Conservation (phyloP, 2,113 vertebrate species). For the Grus americana region DNA sequence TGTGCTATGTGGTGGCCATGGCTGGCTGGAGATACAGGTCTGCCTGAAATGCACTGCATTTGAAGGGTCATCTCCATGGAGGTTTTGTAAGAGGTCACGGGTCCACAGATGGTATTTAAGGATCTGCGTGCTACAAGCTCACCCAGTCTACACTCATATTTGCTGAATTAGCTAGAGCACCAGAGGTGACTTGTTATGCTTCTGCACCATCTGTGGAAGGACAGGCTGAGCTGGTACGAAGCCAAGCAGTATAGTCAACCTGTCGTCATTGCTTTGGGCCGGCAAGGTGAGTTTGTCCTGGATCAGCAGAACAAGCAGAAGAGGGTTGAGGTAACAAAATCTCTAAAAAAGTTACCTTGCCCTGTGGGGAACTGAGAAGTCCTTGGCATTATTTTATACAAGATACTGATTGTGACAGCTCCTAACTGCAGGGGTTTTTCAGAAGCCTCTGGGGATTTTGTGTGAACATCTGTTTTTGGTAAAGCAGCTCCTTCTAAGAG, state of each 20-base stretch:
- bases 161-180: background rate
- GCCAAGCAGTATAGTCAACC: background rate
- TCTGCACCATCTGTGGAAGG: background rate
- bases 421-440: constrained; percentile 24
- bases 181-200: background rate
- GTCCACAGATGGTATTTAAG: background rate
- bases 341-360: background rate
- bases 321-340: background rate
- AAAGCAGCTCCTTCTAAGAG: constrained; percentile 2
- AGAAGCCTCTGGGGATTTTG: constrained; percentile 28
- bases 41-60: background rate
- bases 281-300: constrained; percentile 4
- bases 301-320: background rate
- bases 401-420: constrained; percentile 4
- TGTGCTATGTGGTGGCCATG: accelerated
- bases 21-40: background rate
- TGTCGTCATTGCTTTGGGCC: background rate
- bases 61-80: background rate
- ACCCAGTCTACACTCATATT: background rate
- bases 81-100: background rate
- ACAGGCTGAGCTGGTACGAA: background rate
- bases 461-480: constrained; percentile 5
- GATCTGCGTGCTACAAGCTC: background rate
- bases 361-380: background rate
- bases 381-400: constrained; percentile 4